Evolutionary conservation across 2,888 invertebrate species (phyloP), one percentile per base, ranked within the genome.

Genomic region (Empis livida): DNA sequence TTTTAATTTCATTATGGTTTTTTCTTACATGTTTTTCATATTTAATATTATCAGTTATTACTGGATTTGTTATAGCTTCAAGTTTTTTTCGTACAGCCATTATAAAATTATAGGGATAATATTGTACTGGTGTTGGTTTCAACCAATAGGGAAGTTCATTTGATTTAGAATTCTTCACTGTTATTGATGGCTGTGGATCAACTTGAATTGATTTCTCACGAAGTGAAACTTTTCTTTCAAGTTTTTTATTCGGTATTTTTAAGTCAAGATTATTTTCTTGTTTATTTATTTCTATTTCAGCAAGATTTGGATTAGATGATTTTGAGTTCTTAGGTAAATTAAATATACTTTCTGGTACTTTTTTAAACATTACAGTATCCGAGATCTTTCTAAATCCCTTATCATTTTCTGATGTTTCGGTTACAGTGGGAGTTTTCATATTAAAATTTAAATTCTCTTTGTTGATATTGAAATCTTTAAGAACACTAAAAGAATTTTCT

Each of bases 21-120:
- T 9, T 27, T 5, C 20, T 27, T 6, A 9, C 23, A 27, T 27
- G 2, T 27, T 53, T 49, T 43, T 47, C 45, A 5, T 46, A 16
- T 16, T 37, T 27, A 5, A 9, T 31, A 10, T 3, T 39, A 9
- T 45, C 13, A 13, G 32, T 11, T 14, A 27, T 30, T 4, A 51
- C 43, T 2, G 60, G 58, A 45, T 60, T 55, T 3, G 61, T 55
- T 27, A 63, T 57, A 6, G 61, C 57, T 51, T 65, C 64, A 10
- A 78, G 60, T 56, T 82, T 80, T 51, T 72, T 67, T 54, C 76
- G 74, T 10, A 77, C 75, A 42, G 75, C 78, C 57, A 70, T 74
- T 40, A 78, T 75, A 56, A 79, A 77, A 56, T 77, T 78, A 54
- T 76, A 77, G 14, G 78, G 77, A 66, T 74, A 73, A 8, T 73